Evolutionary conservation across 2,797 vertebrate species (phyloP), one percentile per base, ranked within the genome.

Genomic region (Cuniculus paca): DNA sequence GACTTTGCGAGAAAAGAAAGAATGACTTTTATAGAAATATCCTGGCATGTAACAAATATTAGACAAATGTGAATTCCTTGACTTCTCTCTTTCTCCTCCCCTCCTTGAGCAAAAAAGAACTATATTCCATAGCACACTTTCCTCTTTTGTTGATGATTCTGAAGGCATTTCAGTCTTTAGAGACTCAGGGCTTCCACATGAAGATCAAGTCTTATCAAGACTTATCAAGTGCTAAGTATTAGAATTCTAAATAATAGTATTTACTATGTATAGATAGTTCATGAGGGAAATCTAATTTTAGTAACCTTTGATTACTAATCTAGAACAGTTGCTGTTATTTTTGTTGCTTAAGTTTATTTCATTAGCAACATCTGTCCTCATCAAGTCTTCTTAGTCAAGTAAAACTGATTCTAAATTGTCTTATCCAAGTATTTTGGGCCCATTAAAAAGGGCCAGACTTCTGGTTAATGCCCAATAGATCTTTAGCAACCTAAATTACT

Each of bases 251-350:
- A 31, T 90, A 95, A 92, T 39, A 93, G 28, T 54, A 88, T 61
- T 95, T 89, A n/a, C 52, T 70, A 80, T 48, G 80, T 79, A 90
- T 58, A 91, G 58, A 80, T 88, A 97, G 13, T 36, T 81, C 58
- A 54, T 77, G 31, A 77, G 22, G 36, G 34, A 96, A 96, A 93
- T 78, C 80, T 88, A 82, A 95, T 70, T 93, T 20, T 70, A 84
- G 36, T 9, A 91, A 16, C 24, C 39, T 31, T 86, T 80, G 56
- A 88, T 82, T 88, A 86, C 31, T 68, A 80, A 88, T 94, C 79
- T 96, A 5, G 20, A 94, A 52, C 42, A 28, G 13, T 72, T 85
- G 31, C 70, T 87, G 54, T 56, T 93, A 94, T 61, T 85, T 96
- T 94, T 93, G 42, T 68, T 94, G 85, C 58, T 92, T 58, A 79